Base-by-base conservation (phyloP, 2,797 vertebrate species). In the Brachyalestes nurse region DNA sequence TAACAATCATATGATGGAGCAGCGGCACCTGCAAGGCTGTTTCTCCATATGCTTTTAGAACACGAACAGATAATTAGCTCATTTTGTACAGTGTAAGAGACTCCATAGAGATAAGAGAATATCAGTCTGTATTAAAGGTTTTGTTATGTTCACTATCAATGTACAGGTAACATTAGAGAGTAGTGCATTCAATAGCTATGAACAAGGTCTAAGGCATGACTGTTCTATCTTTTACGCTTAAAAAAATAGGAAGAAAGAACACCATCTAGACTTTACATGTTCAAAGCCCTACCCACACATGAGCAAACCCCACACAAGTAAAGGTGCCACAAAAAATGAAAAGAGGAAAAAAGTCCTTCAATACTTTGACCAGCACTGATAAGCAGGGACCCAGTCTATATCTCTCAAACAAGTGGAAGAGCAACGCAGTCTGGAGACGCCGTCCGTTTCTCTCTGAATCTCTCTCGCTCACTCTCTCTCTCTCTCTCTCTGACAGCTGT, bases 1-100 rank as follows among this genome's bases (percentile, higher is more conserved):
- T 90, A 92, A 91, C 90, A 91, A 91, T 90, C 88, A 88, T 85
- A 91, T 87, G 89, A 86, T 88, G 88, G 87, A 86, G 85, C 88
- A 83, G 75, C 42, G 49, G 83, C 90, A 89, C 90, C 89, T 91
- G 90, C 82, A 79, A 82, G 75, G 81, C 86, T 87, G 85, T 57
- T 88, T 76, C 84, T 90, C 89, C 89, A 91, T 91, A 90, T 93
- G 92, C 70, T 64, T 55, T 72, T 67, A 73, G 66, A 69, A 75
- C 76, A 51, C 67, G 49, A 74, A 75, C 70, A 82, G 69, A 78
- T 73, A 78, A 73, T 78, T 74, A 78, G 61, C 62, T 61, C 19
- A 74, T 82, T 82, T 78, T 78, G 53, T 60, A 61, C 70, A 78
- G 61, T 69, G 57, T 72, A 72, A 64, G 57, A 28, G n/a, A 58